Evolutionary conservation across 2,113 vertebrate species (phyloP), one percentile per base, ranked within the genome.

Genomic region (Pogonocichla stellata): DNA sequence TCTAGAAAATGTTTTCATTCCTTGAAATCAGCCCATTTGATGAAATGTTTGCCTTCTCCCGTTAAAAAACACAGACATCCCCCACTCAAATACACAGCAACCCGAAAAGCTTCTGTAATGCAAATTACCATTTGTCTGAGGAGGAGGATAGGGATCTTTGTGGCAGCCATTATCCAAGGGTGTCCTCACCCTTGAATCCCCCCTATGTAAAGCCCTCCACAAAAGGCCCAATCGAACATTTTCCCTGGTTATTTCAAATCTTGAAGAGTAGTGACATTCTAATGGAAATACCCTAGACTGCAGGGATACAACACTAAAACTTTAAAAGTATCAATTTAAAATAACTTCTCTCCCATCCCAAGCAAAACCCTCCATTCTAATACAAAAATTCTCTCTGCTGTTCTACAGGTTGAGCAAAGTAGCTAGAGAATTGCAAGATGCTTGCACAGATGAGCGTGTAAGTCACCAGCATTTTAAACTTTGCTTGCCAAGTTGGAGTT

Each of bases 101-200:
- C 5, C 62, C 6, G 2, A 65, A 80, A 14, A 72, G 80, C 31
- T 77, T 93, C 67, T 92, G 70, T 92, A 95, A 93, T 90, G 92
- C 72, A 96, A 95, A 96, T 87, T 7, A 90, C 42, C 40, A 5
- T 88, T 95, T 94, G 79, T 84, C 73, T n/a, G 10, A 69, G 19
- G 40, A 87, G 64, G 23, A 89, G 71, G 80, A 89, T 45, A 86
- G 64, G 40, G 67, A 54, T 82, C 79, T 94, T 62, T 84, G 72
- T 50, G 66, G 69, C 81, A 86, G 70, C 71, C 64, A 89, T 60
- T 15, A 94, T 48, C 75, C 72, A 77, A 42, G 61, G 70, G 42
- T 48, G 56, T 54, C 70, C 26, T 64, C 67, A 80, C 3, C 48
- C 64, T 48, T 7, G 38, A 78, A 60, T 10, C 66, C 79, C 77